These are phyloP conservation scores for Toxotes jaculatrix DNA, from an alignment of 2,113 vertebrate species.

Conservation along the genomic window DNA sequence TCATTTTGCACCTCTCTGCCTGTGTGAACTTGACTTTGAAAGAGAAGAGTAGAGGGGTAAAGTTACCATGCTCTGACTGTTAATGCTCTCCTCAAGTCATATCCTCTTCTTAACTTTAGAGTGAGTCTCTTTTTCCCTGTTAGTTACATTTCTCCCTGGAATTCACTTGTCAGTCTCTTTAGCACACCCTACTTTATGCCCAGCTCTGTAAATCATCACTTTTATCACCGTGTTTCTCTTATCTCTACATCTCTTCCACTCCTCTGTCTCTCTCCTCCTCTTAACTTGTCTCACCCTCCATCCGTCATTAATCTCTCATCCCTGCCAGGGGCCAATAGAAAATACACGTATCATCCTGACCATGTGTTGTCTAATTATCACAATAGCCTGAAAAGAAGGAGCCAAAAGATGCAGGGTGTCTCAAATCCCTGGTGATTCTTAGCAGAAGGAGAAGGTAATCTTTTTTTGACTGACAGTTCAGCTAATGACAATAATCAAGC, in stretches of 20 bases:
- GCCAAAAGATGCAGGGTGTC: slow-evolving; percentile 23
- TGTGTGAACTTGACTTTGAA: slow-evolving; percentile 80
- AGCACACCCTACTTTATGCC: slow-evolving; percentile 8
- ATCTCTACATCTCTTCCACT: slow-evolving; percentile 14
- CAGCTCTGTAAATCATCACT: slow-evolving; percentile 37
- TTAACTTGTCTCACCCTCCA: slow-evolving; percentile 15
- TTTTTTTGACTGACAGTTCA: slow-evolving; percentile 65
- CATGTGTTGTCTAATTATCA: slow-evolving; percentile 63
- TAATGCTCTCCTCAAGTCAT: slow-evolving; percentile 66
- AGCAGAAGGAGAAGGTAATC: slow-evolving; percentile 16
- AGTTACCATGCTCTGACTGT: slow-evolving; percentile 51
- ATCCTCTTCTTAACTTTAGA: slow-evolving; percentile 45
- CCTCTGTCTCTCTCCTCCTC: slow-evolving; percentile 29
- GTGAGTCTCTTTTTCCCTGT: slow-evolving; percentile 13
- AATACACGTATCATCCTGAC: slow-evolving; percentile 37
- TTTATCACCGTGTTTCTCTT: slow-evolving; percentile 27
- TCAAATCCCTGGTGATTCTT: slow-evolving; percentile 34
- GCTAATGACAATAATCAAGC: slow-evolving; percentile 66
- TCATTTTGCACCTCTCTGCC: slow-evolving; percentile 38
- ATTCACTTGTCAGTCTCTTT: slow-evolving; percentile 8
- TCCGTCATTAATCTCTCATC: slow-evolving; percentile 41
- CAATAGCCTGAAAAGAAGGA: slow-evolving; percentile 46
- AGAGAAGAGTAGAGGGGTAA: slow-evolving; percentile 42
- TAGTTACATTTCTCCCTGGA: slow-evolving; percentile 43
- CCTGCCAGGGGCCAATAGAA: slow-evolving; percentile 1